phyloP scores from a whole-genome alignment of 1,140 invertebrate genomes.

The Bombus difficillimus region DNA sequence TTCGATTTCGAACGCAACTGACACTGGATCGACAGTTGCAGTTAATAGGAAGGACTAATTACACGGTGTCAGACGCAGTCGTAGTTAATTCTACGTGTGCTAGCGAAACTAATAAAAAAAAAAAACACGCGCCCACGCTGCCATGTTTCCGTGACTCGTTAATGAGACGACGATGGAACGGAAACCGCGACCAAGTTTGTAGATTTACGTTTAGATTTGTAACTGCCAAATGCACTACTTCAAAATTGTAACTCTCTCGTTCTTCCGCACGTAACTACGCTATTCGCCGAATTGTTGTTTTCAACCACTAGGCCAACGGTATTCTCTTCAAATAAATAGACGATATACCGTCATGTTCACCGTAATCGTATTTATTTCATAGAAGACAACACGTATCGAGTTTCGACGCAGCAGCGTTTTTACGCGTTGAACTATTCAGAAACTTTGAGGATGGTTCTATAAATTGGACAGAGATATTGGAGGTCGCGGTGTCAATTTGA shows the following conservation, averaged over 20 bases:
- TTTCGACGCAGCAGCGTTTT: background rate
- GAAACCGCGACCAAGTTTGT: slow-evolving; percentile 18
- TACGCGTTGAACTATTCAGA: no score
- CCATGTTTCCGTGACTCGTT: slow-evolving; percentile 13
- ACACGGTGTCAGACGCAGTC: slow-evolving; percentile 31
- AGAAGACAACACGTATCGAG: background rate
- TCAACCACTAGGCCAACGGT: background rate
- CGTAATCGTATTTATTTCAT: background rate
- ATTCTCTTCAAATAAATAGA: background rate
- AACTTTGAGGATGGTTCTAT: background rate
- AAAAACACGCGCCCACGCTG: background rate
- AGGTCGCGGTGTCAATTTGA: slow-evolving; percentile 68
- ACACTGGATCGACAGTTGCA: slow-evolving; percentile 74
- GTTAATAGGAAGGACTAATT: slow-evolving; percentile 70
- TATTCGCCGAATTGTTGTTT: background rate
- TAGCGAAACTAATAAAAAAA: slow-evolving; percentile 22
- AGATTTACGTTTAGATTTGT: slow-evolving; percentile 6
- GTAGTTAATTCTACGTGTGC: slow-evolving; percentile 40
- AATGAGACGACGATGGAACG: slow-evolving; percentile 26
- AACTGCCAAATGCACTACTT: slow-evolving; percentile 13
- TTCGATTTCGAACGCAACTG: slow-evolving; percentile 59
- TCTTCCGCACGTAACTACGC: no score
- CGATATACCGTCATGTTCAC: background rate
- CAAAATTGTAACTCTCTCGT: background rate
- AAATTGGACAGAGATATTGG: slow-evolving; percentile 28